Percentiles rank a stretch among this genome's conserved stretches.
Evolutionary conservation across 1,140 invertebrate genomes (phyloP).

Genomic region (Nephotettix cincticeps): DNA sequence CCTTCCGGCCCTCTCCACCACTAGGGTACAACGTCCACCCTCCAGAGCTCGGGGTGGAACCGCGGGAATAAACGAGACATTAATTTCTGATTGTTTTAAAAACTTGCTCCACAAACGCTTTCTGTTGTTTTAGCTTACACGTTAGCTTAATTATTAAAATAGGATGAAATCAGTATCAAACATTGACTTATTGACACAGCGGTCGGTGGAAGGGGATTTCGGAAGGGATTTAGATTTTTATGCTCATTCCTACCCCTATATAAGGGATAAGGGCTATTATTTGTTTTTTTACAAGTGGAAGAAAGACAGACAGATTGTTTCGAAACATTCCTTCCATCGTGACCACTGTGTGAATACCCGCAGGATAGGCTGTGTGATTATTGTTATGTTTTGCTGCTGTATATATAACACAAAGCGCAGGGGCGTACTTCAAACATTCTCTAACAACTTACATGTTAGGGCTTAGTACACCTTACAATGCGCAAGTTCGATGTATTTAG

Average conservation of each 20-base stretch:
- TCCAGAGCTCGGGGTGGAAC: too few species aligned
- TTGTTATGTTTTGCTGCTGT: constrained; percentile 2
- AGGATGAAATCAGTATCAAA: background rate
- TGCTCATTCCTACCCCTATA: too few species aligned
- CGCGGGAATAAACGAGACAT: background rate
- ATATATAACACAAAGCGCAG: constrained; percentile 9
- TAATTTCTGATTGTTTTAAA: constrained; percentile 8
- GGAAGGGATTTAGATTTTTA: constrained; percentile 10
- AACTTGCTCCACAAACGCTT: constrained; percentile 9
- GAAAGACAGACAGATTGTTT: constrained; percentile 16
- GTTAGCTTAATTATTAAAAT: constrained; percentile 10
- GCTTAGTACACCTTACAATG: background rate
- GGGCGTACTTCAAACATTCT: background rate
- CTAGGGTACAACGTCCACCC: too few species aligned
- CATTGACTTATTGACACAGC: constrained; percentile 19
- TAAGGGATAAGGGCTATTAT: background rate
- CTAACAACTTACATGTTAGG: background rate
- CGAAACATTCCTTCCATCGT: constrained; percentile 21
- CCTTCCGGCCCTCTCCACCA: constrained; percentile 10
- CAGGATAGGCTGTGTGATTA: background rate
- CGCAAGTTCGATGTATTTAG: background rate
- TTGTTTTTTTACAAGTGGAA: background rate
- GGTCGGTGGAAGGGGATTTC: constrained; percentile 18
- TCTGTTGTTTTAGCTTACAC: constrained; percentile 22
- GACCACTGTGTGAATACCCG: constrained; percentile 25